Evolutionary conservation across 2,113 vertebrate species (phyloP).

Genomic region (Chamaetylas fuelleborni): DNA sequence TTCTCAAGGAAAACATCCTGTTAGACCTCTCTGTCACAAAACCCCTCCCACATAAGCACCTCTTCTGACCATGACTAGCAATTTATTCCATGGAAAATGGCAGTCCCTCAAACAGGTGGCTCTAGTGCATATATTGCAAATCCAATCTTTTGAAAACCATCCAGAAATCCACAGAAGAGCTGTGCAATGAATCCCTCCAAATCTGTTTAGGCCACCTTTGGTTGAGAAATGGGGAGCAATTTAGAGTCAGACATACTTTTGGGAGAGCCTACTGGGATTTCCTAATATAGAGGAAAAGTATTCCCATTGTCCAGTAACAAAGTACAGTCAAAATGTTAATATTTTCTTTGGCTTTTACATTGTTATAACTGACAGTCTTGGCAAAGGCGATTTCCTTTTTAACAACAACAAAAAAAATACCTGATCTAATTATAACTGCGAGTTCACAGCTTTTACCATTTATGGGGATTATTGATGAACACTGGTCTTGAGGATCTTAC

Average conservation of each 20-base stretch:
- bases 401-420: slow-evolving; percentile 66
- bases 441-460: slow-evolving; percentile 61
- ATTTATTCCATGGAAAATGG: background rate
- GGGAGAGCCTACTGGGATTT: slow-evolving; percentile 32
- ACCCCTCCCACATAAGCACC: background rate
- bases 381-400: slow-evolving; percentile 60
- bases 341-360: slow-evolving; percentile 67
- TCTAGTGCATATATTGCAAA: background rate
- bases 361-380: slow-evolving; percentile 70
- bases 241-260: slow-evolving; percentile 1
- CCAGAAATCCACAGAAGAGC: background rate
- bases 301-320: slow-evolving; percentile 59
- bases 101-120: background rate
- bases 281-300: slow-evolving; percentile 43
- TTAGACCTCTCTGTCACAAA: background rate
- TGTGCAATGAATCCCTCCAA: background rate
- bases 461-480: slow-evolving; percentile 51
- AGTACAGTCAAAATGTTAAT: slow-evolving; percentile 63
- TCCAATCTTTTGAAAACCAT: background rate
- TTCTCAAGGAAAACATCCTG: background rate
- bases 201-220: background rate
- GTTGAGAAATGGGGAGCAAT: background rate
- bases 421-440: slow-evolving; percentile 71
- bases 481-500: background rate
- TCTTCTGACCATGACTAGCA: background rate